Percentiles rank a stretch among this genome's conserved stretches.
Evolutionary conservation across 2,797 vertebrate species (phyloP).

Genomic region (Chaetophractus vellerosus): DNA sequence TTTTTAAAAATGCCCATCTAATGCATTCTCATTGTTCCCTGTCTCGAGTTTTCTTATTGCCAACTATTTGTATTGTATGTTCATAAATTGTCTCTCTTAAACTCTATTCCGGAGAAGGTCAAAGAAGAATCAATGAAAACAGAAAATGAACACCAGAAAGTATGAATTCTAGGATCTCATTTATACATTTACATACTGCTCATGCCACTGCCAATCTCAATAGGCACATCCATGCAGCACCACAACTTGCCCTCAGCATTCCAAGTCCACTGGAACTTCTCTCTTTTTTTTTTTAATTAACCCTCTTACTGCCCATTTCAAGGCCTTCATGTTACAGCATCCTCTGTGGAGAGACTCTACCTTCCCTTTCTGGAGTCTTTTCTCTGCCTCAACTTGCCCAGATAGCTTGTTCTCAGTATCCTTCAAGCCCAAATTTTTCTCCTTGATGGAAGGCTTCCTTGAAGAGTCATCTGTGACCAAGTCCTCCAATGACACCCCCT

Average conservation of each 20-base stretch:
- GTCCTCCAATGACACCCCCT: background rate
- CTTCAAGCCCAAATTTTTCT: background rate
- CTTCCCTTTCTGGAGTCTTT: background rate
- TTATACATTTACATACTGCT: background rate
- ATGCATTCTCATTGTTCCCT: slow-evolving; percentile 2
- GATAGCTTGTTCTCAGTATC: background rate
- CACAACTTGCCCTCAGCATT: background rate
- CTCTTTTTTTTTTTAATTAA: background rate
- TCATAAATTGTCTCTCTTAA: background rate
- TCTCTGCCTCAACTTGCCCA: background rate
- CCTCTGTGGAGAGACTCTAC: too few species aligned
- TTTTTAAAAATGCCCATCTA: background rate
- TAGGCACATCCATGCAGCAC: background rate
- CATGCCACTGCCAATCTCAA: background rate
- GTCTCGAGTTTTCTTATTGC: background rate
- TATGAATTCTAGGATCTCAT: background rate
- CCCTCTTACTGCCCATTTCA: background rate
- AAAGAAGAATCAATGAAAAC: background rate
- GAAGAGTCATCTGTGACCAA: background rate
- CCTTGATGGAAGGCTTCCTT: background rate
- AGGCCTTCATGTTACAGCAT: background rate
- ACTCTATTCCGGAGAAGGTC: background rate
- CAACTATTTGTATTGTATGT: background rate
- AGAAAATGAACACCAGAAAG: background rate
- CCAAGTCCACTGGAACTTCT: background rate